phyloP scores from a whole-genome alignment of 2,797 vertebrate genomes.

The Silurus aristotelis region DNA sequence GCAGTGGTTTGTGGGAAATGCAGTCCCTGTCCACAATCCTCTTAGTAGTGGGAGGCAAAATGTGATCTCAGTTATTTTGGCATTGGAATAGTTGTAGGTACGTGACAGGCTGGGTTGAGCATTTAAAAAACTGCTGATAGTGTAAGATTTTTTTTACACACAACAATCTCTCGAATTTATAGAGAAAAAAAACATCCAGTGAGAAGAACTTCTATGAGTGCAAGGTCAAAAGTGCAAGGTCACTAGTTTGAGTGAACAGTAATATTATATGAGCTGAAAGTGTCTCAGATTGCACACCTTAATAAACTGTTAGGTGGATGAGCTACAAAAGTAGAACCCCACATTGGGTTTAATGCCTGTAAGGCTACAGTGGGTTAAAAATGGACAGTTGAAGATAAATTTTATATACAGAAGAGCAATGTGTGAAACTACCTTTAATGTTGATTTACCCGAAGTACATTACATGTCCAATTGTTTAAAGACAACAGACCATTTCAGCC shows the following conservation, averaged over 20 bases:
- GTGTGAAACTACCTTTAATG: neutral
- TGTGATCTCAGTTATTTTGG: neutral
- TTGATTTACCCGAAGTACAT: neutral
- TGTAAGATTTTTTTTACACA: neutral
- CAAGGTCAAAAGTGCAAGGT: neutral
- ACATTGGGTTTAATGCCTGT: neutral
- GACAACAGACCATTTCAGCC: neutral
- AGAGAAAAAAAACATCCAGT: neutral
- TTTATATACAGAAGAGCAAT: neutral
- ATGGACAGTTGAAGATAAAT: neutral
- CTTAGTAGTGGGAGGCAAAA: neutral
- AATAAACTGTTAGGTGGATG: neutral
- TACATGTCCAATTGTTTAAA: neutral
- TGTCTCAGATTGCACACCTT: neutral
- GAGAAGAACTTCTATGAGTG: neutral
- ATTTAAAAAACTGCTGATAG: neutral
- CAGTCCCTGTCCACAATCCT: neutral
- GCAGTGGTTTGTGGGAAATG: neutral
- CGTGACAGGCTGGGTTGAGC: neutral
- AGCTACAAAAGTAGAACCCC: neutral
- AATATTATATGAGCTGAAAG: neutral
- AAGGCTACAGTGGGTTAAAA: neutral
- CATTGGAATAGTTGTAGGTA: neutral
- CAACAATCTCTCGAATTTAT: neutral
- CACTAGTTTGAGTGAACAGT: neutral